Conservation (phyloP, 2,888 invertebrate genomes). For the Belgica antarctica region DNA sequence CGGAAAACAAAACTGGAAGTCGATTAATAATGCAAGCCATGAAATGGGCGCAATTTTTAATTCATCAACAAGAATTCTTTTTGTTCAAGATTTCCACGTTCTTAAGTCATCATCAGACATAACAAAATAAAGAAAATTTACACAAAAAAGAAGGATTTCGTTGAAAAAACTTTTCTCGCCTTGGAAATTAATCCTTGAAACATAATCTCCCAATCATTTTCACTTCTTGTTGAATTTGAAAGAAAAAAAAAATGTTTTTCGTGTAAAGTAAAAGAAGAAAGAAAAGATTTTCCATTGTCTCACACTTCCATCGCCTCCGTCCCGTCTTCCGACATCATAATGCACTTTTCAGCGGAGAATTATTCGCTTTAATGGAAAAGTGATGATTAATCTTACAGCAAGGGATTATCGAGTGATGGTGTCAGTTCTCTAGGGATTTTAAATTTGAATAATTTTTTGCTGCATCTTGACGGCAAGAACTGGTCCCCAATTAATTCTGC, state of each 20-base stretch:
- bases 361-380: constrained; percentile 15
- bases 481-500: constrained; percentile 8
- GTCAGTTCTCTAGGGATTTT: neutral
- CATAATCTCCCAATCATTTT: constrained; percentile 40
- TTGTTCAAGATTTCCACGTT: neutral
- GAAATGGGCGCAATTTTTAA: too few relatives aligned
- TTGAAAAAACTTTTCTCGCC: constrained; percentile 12
- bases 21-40: too few relatives aligned
- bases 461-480: neutral
- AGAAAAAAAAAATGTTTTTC: too few relatives aligned
- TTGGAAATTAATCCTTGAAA: constrained; percentile 32
- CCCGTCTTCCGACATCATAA: constrained; percentile 32
- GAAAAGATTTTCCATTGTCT: constrained; percentile 2
- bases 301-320: constrained; percentile 19
- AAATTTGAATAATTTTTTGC: constrained; percentile 2
- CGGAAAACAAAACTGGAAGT: too few relatives aligned
- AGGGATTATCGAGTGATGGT: constrained; percentile 30
- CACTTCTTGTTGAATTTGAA: constrained; percentile 14
- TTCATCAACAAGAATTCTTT: too few relatives aligned
- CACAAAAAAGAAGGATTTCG: neutral
- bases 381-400: constrained; percentile 33
- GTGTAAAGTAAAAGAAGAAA: too few relatives aligned
- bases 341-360: constrained; percentile 25
- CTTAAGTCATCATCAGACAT: neutral
- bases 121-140: neutral